These are phyloP conservation scores for Triops longicaudatus DNA, from an alignment of 1,140 invertebrate genomes.

Conservation along the genomic window DNA sequence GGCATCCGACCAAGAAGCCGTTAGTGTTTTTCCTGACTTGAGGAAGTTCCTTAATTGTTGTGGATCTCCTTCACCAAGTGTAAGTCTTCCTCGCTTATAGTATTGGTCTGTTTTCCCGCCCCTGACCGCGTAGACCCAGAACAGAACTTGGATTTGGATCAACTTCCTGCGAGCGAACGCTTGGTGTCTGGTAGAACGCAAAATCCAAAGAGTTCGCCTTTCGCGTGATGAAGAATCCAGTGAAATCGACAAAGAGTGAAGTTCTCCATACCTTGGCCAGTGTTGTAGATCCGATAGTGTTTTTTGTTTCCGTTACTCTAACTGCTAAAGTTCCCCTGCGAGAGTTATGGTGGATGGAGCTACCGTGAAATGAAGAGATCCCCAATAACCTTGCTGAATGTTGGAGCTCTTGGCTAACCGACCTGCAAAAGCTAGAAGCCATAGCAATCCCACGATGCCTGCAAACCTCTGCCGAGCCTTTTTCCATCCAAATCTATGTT, in stretches of 20 bases:
- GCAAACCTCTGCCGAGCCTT: background rate
- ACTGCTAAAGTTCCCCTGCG: slow-evolving; percentile 41
- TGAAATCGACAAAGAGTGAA: slow-evolving; percentile 30
- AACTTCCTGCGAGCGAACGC: slow-evolving; percentile 7
- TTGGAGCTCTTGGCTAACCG: slow-evolving; percentile 31
- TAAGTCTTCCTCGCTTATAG: slow-evolving; percentile 17
- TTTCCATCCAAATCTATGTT: slow-evolving; percentile 31
- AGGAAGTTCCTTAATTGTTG: background rate
- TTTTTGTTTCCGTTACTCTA: slow-evolving; percentile 36
- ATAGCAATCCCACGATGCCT: slow-evolving; percentile 27
- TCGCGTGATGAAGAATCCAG: background rate
- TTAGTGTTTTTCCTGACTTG: background rate
- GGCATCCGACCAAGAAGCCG: no score
- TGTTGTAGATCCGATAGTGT: slow-evolving; percentile 35
- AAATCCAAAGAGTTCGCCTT: background rate
- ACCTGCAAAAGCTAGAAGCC: background rate
- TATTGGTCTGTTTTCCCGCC: background rate
- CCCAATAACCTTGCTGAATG: background rate
- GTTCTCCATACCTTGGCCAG: slow-evolving; percentile 25
- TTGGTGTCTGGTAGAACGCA: slow-evolving; percentile 15
- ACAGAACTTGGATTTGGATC: slow-evolving; percentile 12
- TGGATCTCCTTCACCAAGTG: slow-evolving; percentile 20
- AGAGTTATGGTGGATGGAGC: slow-evolving; percentile 37
- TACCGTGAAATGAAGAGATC: slow-evolving; percentile 33
- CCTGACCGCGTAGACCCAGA: background rate